Evolutionary conservation across 2,888 invertebrate genomes (phyloP).

Genomic region (Helleia helle): DNA sequence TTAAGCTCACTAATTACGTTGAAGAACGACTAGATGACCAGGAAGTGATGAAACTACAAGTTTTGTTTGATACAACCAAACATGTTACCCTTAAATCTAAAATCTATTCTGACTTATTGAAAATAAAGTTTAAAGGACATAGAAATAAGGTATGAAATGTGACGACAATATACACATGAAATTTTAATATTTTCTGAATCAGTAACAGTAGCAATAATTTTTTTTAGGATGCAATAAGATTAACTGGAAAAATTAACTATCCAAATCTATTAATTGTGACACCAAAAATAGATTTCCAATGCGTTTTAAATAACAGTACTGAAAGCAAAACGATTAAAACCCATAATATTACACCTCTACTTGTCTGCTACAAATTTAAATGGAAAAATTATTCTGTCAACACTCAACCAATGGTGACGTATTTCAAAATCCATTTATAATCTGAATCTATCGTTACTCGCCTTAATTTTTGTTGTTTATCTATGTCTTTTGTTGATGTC

Average conservation of each 20-base stretch:
- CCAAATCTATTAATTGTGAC: constrained; percentile 77
- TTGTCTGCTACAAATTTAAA: constrained; percentile 51
- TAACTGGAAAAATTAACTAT: constrained; percentile 78
- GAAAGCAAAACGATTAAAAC: constrained; percentile 54
- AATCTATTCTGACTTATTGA: constrained; percentile 50
- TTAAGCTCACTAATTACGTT: constrained; percentile 45
- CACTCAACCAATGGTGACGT: constrained; percentile 29
- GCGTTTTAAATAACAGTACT: constrained; percentile 59
- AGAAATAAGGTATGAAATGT: constrained; percentile 46
- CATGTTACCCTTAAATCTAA: constrained; percentile 49
- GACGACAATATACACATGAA: too few relatives aligned
- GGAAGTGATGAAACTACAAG: constrained; percentile 58
- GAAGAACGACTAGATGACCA: constrained; percentile 56
- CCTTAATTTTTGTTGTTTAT: not conserved
- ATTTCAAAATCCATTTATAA: not conserved
- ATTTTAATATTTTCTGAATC: not conserved
- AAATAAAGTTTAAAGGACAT: constrained; percentile 56
- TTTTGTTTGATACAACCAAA: constrained; percentile 60
- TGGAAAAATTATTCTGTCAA: constrained; percentile 47
- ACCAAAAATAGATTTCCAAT: constrained; percentile 74
- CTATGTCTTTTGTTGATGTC: not conserved
- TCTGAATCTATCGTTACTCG: not conserved
- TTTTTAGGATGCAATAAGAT: constrained; percentile 76
- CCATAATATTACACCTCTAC: constrained; percentile 53
- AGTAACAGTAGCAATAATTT: not conserved